These are phyloP conservation scores for Cichlasoma orientale DNA, from an alignment of 2,797 vertebrate genomes.

Conservation along the genomic window DNA sequence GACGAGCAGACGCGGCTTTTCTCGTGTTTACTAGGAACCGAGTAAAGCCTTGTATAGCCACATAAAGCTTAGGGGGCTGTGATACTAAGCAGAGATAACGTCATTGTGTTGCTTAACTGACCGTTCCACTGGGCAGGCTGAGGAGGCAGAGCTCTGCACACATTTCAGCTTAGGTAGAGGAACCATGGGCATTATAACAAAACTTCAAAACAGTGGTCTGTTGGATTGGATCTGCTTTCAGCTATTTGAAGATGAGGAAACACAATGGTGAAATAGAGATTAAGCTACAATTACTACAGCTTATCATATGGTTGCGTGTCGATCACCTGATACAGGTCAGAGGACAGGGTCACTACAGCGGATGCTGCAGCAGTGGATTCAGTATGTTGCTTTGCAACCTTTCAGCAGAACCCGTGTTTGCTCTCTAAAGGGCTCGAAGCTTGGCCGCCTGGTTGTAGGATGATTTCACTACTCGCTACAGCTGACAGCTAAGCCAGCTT, in stretches of 20 bases:
- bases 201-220: not conserved
- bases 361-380: conserved; percentile 53
- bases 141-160: conserved; percentile 51
- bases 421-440: conserved; percentile 54
- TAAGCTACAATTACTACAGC: not conserved
- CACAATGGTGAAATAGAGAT: not conserved
- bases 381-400: conserved; percentile 49
- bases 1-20: conserved; percentile 33
- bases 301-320: conserved; percentile 12
- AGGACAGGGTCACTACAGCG: conserved; percentile 59
- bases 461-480: conserved; percentile 65
- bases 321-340: conserved; percentile 62
- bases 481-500: conserved; percentile 67
- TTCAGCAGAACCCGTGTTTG: conserved; percentile 64
- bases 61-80: conserved; percentile 51
- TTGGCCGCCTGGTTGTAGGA: conserved; percentile 54
- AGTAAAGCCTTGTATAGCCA: conserved; percentile 54
- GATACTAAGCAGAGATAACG: conserved; percentile 72
- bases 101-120: conserved; percentile 70
- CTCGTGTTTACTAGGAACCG: conserved; percentile 25
- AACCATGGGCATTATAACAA: not conserved
- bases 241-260: not conserved
- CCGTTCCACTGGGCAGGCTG: conserved; percentile 54
- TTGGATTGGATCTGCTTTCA: not conserved
- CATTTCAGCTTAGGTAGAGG: conserved; percentile 25